Evolutionary conservation across 2,888 invertebrate species (phyloP), one percentile per base, ranked within the genome.

Genomic region (Oeneis ivallda): DNA sequence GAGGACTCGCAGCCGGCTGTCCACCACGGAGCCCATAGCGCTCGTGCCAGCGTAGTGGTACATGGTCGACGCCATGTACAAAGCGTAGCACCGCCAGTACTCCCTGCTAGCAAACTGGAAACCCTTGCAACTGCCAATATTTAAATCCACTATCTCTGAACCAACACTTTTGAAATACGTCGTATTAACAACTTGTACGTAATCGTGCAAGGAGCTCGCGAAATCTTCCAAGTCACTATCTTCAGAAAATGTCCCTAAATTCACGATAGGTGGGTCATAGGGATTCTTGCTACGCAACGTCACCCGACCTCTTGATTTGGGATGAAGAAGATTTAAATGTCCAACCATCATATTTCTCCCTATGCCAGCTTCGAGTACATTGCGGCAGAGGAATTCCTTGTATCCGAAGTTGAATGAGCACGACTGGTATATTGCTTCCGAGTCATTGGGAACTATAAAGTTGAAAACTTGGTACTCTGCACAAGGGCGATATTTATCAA

Each of bases 21-120:
- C 94, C 0, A 96, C 94, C 0, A 96, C 96, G 0, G 94, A 92
- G 0, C 95, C 96, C 96, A 96, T 95, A 76, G 95, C 95, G 62
- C 94, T 94, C 0, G 96, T 95, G 0, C 95, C 94, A 0, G 92
- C 86, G 0, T 94, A 95, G 78, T 95, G 95, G 74, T 94, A 96
- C 59, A 94, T 93, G 0, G 95, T 95, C 59, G 93, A 91, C 0
- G 79, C 94, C 93, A 75, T 65, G 17, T 77, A 75, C 26, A 75
- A 64, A 8, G 75, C 65, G 52, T 78, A 81, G 68, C 86, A 86
- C 56, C 72, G 79, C 83, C 82, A 85, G 68, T 83, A 86, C 2
- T 79, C 78, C 17, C 69, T 74, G 56, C 76, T 83, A 0, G 65
- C 68, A 37, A 78, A 72, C 6, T 58, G 54, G 0, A 77, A 65